Percentiles rank a stretch among this genome's conserved stretches.
phyloP scores from a whole-genome alignment of 2,888 invertebrate genomes.

The Drosophila nr. fundita region DNA sequence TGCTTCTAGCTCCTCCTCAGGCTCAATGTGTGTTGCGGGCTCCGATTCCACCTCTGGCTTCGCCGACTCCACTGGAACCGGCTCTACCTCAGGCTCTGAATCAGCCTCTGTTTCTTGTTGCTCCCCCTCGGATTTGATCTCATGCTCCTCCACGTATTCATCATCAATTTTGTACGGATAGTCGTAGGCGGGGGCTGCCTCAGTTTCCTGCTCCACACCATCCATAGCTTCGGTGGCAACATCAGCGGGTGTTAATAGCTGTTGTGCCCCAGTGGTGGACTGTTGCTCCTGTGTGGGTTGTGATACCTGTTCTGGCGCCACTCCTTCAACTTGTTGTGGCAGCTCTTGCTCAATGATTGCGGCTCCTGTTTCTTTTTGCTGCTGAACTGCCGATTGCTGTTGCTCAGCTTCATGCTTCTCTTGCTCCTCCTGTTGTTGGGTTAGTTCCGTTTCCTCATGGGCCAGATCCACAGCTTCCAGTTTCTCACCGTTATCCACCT shows the following conservation, averaged over 20 bases:
- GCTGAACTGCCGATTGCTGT: constrained; percentile 16
- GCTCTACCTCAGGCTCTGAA: constrained; percentile 11
- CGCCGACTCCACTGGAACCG: constrained; percentile 4
- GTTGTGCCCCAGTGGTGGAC: constrained; percentile 61
- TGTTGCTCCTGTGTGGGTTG: constrained; percentile 8
- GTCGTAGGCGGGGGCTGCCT: constrained; percentile 70
- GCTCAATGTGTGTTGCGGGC: constrained; percentile 15
- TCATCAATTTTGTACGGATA: constrained; percentile 84
- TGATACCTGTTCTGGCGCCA: constrained; percentile 2
- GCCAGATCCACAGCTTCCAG: constrained; percentile 59
- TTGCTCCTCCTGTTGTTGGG: constrained; percentile 42
- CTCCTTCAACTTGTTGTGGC: neutral
- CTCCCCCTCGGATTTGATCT: constrained; percentile 47
- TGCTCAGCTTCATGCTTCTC: constrained; percentile 19
- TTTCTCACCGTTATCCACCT: constrained; percentile 56
- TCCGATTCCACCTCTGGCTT: neutral
- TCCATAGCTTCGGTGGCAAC: constrained; percentile 55
- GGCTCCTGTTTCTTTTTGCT: constrained; percentile 4
- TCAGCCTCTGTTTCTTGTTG: constrained; percentile 2
- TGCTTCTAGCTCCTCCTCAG: constrained; percentile 53
- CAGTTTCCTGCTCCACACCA: constrained; percentile 50
- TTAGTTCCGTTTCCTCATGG: constrained; percentile 67
- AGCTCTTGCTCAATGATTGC: constrained; percentile 3
- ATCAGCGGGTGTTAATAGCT: constrained; percentile 66
- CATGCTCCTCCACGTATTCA: constrained; percentile 75